phyloP scores from a whole-genome alignment of 2,797 vertebrate genomes.

The Falco novaeseelandiae region DNA sequence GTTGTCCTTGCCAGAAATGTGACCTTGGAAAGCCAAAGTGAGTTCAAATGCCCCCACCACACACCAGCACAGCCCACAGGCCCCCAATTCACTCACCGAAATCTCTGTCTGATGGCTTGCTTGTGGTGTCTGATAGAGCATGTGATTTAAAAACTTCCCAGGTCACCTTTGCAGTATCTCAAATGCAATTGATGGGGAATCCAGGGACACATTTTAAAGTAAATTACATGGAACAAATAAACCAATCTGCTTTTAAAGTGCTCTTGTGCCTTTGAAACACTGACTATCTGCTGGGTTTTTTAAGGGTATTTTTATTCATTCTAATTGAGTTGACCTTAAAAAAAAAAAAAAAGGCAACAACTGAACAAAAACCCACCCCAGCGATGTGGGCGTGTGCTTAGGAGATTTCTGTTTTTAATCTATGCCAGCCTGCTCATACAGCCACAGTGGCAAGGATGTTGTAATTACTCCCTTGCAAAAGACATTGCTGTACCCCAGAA shows the following conservation, averaged over 20 bases:
- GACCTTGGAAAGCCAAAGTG: background rate
- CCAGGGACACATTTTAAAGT: constrained; percentile 2
- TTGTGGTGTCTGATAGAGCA: background rate
- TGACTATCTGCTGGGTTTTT: background rate
- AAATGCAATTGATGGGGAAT: background rate
- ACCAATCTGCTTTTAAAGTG: background rate
- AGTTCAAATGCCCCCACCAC: background rate
- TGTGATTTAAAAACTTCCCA: background rate
- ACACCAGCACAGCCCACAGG: background rate
- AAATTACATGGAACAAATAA: constrained; percentile 52
- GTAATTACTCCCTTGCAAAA: background rate
- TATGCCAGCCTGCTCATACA: background rate
- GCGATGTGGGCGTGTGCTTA: background rate
- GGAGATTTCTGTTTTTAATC: background rate
- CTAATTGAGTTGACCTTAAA: background rate
- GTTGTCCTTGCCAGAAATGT: background rate
- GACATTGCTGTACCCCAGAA: background rate
- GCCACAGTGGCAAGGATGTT: rapidly evolving
- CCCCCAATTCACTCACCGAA: background rate
- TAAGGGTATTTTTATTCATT: background rate
- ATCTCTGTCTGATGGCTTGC: background rate
- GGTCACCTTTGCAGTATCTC: constrained; percentile 23
- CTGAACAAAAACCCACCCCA: background rate
- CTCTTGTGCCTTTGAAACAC: constrained; percentile 1
- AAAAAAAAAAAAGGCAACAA: background rate